phyloP scores from a whole-genome alignment of 1,140 invertebrate species.

The Tachypleus tridentatus region DNA sequence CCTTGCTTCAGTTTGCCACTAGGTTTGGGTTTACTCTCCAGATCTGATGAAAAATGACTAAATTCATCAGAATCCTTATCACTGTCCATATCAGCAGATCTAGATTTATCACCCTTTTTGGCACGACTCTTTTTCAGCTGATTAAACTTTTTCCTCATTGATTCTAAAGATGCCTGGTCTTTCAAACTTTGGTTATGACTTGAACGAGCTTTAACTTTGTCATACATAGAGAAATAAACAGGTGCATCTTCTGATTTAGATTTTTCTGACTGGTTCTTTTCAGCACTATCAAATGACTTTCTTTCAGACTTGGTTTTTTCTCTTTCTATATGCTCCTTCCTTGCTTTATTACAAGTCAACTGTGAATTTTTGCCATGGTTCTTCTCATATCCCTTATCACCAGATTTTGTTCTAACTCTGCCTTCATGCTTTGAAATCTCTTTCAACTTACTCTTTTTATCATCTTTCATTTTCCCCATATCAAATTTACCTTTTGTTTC shows the following conservation, averaged over 20 bases:
- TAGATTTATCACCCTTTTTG: slow-evolving; percentile 18
- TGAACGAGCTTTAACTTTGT: slow-evolving; percentile 90
- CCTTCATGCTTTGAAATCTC: slow-evolving; percentile 9
- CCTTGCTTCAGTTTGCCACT: slow-evolving; percentile 10
- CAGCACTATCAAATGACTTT: slow-evolving; percentile 13
- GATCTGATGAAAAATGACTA: not conserved
- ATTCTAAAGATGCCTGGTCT: slow-evolving; percentile 68
- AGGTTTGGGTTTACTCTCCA: not conserved
- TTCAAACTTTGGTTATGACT: slow-evolving; percentile 52
- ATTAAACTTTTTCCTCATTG: slow-evolving; percentile 76
- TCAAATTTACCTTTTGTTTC: slow-evolving; percentile 17
- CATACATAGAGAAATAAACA: slow-evolving; percentile 94
- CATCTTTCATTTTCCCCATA: slow-evolving; percentile 14
- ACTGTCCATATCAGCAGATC: slow-evolving; percentile 15
- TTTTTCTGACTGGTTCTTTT: slow-evolving; percentile 6
- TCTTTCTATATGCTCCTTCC: slow-evolving; percentile 10
- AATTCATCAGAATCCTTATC: slow-evolving; percentile 1
- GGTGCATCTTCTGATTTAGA: slow-evolving; percentile 55
- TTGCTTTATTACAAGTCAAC: too few species aligned
- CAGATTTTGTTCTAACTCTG: slow-evolving; percentile 12
- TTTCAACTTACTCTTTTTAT: slow-evolving; percentile 11
- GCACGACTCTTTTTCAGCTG: slow-evolving; percentile 62
- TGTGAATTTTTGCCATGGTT: not conserved
- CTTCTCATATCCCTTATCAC: slow-evolving; percentile 3
- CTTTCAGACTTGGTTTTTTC: slow-evolving; percentile 28